Evolutionary conservation across 2,797 vertebrate genomes (phyloP).

Genomic region (Otus scops): DNA sequence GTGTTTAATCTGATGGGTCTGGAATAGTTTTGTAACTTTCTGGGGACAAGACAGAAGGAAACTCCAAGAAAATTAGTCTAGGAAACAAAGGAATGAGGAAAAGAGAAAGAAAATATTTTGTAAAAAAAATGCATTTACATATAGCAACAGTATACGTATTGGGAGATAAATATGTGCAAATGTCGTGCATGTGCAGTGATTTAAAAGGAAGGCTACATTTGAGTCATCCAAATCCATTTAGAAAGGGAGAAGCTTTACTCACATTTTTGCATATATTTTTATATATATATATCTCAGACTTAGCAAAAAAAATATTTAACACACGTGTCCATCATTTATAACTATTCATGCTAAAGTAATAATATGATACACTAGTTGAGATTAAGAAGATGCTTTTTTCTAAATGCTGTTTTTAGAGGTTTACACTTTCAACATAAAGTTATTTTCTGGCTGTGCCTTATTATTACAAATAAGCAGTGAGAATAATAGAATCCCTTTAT

Average conservation of each 20-base stretch:
- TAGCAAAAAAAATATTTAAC: not conserved
- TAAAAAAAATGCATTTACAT: not conserved
- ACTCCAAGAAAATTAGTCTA: not conserved
- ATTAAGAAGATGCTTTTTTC: not conserved
- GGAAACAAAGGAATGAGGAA: not conserved
- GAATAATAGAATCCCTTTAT: not conserved
- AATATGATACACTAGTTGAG: not conserved
- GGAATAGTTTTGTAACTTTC: not conserved
- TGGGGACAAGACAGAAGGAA: not conserved
- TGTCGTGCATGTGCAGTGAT: not conserved
- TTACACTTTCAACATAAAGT: not conserved
- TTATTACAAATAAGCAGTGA: not conserved
- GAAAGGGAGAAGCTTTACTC: not conserved
- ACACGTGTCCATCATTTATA: fast-evolving
- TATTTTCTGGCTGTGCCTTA: not conserved
- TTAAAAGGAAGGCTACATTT: not conserved
- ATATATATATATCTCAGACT: not conserved
- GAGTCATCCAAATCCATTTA: not conserved
- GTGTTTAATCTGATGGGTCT: not conserved
- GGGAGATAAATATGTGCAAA: not conserved
- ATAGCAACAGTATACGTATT: not conserved
- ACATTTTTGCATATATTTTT: not conserved
- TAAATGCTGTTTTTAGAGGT: not conserved
- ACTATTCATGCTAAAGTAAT: not conserved
- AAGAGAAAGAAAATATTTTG: not conserved